phyloP scores from a whole-genome alignment of 2,888 invertebrate genomes.

The Idaea dimidiata region DNA sequence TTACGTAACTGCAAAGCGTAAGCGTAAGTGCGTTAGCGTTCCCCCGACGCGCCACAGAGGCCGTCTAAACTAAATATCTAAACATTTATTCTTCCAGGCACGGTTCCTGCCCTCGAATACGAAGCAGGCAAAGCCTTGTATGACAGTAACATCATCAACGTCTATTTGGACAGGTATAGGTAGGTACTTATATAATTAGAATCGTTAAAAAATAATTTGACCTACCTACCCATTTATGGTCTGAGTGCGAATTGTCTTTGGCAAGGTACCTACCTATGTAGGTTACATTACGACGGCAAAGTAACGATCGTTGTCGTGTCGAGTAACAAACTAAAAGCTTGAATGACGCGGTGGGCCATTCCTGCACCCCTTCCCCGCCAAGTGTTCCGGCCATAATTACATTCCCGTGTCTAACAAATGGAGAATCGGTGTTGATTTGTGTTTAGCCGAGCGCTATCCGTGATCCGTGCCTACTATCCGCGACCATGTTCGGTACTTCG shows the following conservation, averaged over 20 bases:
- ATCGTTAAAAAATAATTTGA: conserved; percentile 13
- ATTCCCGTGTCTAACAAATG: conserved; percentile 83
- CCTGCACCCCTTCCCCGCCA: conserved; percentile 51
- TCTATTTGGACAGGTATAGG: no score
- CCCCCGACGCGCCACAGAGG: no score
- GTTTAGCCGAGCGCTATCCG: conserved; percentile 67
- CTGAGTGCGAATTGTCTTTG: conserved; percentile 44
- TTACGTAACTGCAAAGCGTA: no score
- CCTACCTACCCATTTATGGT: conserved; percentile 24
- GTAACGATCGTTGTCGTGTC: conserved; percentile 74
- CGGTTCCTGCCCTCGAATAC: no score
- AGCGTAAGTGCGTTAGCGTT: no score
- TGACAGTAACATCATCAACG: no score
- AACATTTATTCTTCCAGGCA: no score
- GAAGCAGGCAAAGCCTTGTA: no score
- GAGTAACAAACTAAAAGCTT: conserved; percentile 73
- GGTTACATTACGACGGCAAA: conserved; percentile 58
- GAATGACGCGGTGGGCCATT: conserved; percentile 60
- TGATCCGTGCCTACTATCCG: conserved; percentile 50
- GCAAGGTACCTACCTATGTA: conserved; percentile 33
- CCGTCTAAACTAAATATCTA: no score
- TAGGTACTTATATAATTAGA: no score
- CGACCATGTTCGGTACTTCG: conserved; percentile 4
- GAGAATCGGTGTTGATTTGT: conserved; percentile 83
- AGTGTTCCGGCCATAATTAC: conserved; percentile 81